A percentile compares a stretch with the other conserved stretches of the same genome.
phyloP scores from a whole-genome alignment of 2,888 invertebrate genomes.

The Myopa testacea region DNA sequence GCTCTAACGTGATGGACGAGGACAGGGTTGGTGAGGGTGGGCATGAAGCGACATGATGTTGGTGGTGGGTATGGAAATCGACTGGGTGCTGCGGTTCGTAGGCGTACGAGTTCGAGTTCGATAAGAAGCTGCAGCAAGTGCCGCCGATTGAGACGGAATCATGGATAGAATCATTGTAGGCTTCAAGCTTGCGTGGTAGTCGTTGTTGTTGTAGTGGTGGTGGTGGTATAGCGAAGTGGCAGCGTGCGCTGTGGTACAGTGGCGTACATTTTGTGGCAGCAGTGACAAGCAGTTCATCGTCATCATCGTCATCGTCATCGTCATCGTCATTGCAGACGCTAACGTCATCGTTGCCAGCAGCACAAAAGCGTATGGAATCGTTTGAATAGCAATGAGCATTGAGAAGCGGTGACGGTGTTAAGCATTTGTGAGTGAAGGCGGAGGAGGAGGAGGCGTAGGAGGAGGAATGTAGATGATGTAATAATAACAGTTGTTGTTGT shows the following conservation, averaged over 20 bases:
- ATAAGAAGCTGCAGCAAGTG: neutral
- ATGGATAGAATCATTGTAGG: neutral
- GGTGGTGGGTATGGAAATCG: too few species aligned
- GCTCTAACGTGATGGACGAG: neutral
- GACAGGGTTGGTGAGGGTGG: neutral
- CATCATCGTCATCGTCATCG: neutral
- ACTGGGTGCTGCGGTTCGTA: too few species aligned
- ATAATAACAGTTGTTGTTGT: neutral
- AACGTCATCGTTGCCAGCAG: conserved; percentile 40
- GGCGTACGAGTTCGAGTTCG: neutral
- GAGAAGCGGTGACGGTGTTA: conserved; percentile 1
- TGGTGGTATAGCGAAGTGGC: conserved; percentile 15
- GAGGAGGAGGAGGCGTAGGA: neutral
- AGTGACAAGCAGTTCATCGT: conserved; percentile 10
- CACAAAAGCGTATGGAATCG: conserved; percentile 53
- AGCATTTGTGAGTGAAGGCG: conserved; percentile 13
- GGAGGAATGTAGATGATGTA: neutral
- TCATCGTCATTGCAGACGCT: neutral
- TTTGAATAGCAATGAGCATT: conserved; percentile 58
- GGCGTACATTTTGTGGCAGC: conserved; percentile 21
- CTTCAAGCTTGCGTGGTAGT: conserved; percentile 20
- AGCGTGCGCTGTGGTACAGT: conserved; percentile 48
- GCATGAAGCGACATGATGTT: neutral
- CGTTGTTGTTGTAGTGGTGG: conserved; percentile 19
- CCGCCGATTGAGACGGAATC: neutral